Base-by-base conservation (phyloP, 2,888 invertebrate genomes). In the Odontocolon sp. region DNA sequence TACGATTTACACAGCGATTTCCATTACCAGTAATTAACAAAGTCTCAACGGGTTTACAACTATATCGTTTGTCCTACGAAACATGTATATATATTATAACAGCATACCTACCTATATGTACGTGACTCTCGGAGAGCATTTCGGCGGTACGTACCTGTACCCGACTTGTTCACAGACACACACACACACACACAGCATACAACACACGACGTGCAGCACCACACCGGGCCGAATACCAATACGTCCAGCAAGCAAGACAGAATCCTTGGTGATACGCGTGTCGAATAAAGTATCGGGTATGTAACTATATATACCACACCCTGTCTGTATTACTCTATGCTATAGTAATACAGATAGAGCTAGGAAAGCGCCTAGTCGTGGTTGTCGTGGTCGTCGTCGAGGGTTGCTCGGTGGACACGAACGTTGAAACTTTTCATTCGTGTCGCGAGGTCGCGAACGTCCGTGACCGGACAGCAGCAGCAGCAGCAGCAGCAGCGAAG, bases 401-500 rank as follows among this genome's bases (percentile, higher is more conserved):
- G 70, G 50, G 42, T 47, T 28, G 45, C 31, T 26, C 6, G 36
- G 36, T 16, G 28, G 31, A 42, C 38, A 54, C 70, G 59, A 61
- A 54, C 38, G 21, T 56, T 23, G 57, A 77, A 81, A 78, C 75
- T 81, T 81, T 77, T 81, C 77, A 80, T 80, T 80, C 81, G 70
- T 59, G 61, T 75, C 77, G 78, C 71, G 77, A 69, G 61, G 54
- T 70, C 42, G 69, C 56, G 80, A 72, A 59, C 56, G 73, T 80
- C 75, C 80, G 78, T 80, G 81, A 81, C 81, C 80, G 78, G 78
- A 80, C 75, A 79, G 63, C 67, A 69, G 45, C 66, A 66, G 52
- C 50, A 14, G 52, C 23, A 47, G 38, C 33, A 33, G 16, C 23
- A 31, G 31, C 54, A 16, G 31, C 61, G 45, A 47, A 33, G 26